These are phyloP conservation scores for Gambusia yucatana DNA, from an alignment of 2,797 vertebrate genomes.

Conservation along the genomic window DNA sequence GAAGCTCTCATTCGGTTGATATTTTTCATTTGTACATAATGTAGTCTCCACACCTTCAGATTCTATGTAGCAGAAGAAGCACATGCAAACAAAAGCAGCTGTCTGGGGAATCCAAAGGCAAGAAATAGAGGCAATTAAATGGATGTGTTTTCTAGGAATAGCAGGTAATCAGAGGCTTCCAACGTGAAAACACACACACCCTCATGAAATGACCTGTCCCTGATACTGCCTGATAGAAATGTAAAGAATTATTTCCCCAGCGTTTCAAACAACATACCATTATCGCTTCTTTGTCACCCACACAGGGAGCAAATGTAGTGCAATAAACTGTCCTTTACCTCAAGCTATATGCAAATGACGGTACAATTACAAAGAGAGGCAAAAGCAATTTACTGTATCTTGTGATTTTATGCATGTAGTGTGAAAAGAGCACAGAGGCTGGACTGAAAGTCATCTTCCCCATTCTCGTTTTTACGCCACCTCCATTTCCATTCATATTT, in stretches of 20 bases:
- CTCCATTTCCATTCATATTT: background rate
- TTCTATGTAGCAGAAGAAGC: constrained; percentile 29
- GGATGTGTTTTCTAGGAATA: constrained; percentile 53
- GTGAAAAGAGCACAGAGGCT: constrained; percentile 12
- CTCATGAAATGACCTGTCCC: constrained; percentile 5
- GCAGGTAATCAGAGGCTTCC: constrained; percentile 65
- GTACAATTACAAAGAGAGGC: background rate
- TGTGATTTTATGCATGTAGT: constrained; percentile 19
- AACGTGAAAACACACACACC: constrained; percentile 10
- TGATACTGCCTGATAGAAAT: constrained; percentile 38
- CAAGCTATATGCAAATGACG: constrained; percentile 25
- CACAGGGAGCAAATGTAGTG: constrained; percentile 39
- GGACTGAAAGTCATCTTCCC: constrained; percentile 9
- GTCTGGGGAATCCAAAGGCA: constrained; percentile 40
- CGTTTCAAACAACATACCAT: constrained; percentile 56
- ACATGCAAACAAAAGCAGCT: constrained; percentile 45
- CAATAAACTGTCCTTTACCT: constrained; percentile 33
- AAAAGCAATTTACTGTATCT: constrained; percentile 31
- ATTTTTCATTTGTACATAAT: constrained; percentile 27
- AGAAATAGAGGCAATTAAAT: constrained; percentile 51
- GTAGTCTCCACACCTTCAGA: constrained; percentile 48
- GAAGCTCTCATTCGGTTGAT: background rate
- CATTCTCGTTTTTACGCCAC: constrained; percentile 20
- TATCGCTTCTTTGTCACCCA: constrained; percentile 51
- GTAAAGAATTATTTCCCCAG: constrained; percentile 57